These are phyloP conservation scores for Stercorarius parasiticus DNA, from an alignment of 2,113 vertebrate genomes.

Conservation along the genomic window DNA sequence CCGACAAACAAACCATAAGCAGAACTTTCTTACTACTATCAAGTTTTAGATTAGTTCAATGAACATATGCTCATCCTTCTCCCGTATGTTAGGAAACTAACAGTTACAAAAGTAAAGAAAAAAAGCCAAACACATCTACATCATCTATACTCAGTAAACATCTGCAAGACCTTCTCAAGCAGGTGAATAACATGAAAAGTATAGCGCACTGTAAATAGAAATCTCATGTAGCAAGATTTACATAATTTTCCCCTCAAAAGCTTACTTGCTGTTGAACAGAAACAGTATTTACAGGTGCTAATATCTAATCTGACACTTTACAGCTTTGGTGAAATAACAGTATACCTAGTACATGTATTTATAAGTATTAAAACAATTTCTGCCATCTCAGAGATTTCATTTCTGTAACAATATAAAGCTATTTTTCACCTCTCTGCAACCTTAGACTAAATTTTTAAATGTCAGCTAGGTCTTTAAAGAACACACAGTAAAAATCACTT, in stretches of 20 bases:
- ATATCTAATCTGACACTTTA: neutral
- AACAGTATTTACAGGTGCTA: neutral
- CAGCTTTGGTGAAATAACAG: neutral
- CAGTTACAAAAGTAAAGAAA: neutral
- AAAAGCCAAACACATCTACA: neutral
- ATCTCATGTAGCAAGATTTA: neutral
- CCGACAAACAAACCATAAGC: neutral
- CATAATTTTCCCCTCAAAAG: neutral
- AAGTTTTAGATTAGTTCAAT: neutral
- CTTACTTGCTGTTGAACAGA: neutral
- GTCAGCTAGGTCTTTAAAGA: neutral
- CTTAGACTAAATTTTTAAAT: neutral
- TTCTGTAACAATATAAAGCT: neutral
- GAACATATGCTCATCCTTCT: neutral
- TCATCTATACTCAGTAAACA: neutral
- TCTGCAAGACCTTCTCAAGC: neutral
- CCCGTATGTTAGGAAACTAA: neutral
- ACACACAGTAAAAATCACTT: neutral
- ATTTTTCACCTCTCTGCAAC: neutral
- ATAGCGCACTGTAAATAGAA: neutral
- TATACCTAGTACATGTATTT: neutral
- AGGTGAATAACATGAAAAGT: neutral
- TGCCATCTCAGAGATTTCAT: neutral
- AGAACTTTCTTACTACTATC: neutral
- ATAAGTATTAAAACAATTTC: neutral